Base-by-base conservation (phyloP, 2,888 invertebrate species). In the Cerastis rubricosa region DNA sequence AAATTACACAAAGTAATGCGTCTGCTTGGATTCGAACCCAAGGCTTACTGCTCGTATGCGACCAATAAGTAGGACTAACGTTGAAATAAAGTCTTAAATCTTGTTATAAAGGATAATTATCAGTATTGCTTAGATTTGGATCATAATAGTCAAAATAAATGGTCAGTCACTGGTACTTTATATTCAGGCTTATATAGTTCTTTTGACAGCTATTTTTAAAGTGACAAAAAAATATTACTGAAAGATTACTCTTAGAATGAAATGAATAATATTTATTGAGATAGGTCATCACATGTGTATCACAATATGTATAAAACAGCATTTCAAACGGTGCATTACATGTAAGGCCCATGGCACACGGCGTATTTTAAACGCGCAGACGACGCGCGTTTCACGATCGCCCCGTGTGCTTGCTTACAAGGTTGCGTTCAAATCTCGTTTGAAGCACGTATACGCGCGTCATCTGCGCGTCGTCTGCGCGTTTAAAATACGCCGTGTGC, bases 251-350 rank as follows among this genome's bases (percentile, higher is more conserved):
- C 1, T 54, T 2, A n/a, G 1, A 54, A 54, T 11, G n/a, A 54
- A 54, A 54, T 22, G 2, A 22, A 51, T 51, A 71, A 51, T 59
- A 17, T 29, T 57, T 43, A 54, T 76, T 80, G 35, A 49, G 66
- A 35, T 67, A 71, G 73, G 49, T 78, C 29, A 57, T 45, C 7
- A 35, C 19, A 73, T n/a, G 29, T 67, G 29, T 63, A 29, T 63
- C 35, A 63, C 29, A n/a, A 78, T 29, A 49, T 49, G 29, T 40
- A 59, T 68, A 40, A 68, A 71, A 29, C 25, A 49, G 40, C 17
- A 64, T 78, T 22, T 43, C 25, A 57, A 74, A 59, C 51, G 40
- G 25, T 29, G 35, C 12, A 61, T 83, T 49, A 69, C 74, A 65
- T 49, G 47, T 54, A 71, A n/a, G n/a, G n/a, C n/a, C n/a, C n/a